Evolutionary conservation across 2,888 invertebrate species (phyloP).

Genomic region (Cantharis rufa): DNA sequence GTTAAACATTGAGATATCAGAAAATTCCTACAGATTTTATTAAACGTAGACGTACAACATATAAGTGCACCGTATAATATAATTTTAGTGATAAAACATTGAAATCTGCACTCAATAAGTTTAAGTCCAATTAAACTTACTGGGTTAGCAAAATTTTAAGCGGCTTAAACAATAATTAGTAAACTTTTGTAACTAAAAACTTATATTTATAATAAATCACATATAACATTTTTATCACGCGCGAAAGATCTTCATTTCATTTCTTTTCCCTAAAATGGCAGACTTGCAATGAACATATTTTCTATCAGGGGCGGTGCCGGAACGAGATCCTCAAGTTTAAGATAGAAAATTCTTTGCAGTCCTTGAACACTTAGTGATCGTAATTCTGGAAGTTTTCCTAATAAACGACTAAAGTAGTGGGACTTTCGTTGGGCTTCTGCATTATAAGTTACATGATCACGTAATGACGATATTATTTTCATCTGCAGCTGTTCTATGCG

Average conservation of each 20-base stretch:
- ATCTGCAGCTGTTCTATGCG: constrained; percentile 94
- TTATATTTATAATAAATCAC: constrained; percentile 48
- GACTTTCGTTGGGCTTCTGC: constrained; percentile 86
- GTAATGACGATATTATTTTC: constrained; percentile 93
- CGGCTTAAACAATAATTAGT: neutral
- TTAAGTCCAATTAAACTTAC: neutral
- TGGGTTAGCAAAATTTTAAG: neutral
- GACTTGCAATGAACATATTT: constrained; percentile 92
- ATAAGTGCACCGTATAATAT: neutral
- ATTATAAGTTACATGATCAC: constrained; percentile 94
- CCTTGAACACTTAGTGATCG: constrained; percentile 92
- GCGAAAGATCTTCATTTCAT: constrained; percentile 6
- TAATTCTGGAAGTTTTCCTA: constrained; percentile 91
- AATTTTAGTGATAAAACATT: neutral
- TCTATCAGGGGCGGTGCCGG: constrained; percentile 92
- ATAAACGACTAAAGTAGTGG: constrained; percentile 90
- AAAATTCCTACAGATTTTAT: neutral
- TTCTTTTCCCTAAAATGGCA: constrained; percentile 76
- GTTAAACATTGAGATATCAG: constrained; percentile 3
- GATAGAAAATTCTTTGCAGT: constrained; percentile 90
- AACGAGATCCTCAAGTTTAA: constrained; percentile 89
- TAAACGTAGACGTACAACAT: neutral
- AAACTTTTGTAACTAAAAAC: constrained; percentile 11
- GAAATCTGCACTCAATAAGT: neutral
- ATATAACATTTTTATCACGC: constrained; percentile 51